These are phyloP conservation scores for Alces alces DNA, from an alignment of 2,113 vertebrate genomes.

Conservation along the genomic window DNA sequence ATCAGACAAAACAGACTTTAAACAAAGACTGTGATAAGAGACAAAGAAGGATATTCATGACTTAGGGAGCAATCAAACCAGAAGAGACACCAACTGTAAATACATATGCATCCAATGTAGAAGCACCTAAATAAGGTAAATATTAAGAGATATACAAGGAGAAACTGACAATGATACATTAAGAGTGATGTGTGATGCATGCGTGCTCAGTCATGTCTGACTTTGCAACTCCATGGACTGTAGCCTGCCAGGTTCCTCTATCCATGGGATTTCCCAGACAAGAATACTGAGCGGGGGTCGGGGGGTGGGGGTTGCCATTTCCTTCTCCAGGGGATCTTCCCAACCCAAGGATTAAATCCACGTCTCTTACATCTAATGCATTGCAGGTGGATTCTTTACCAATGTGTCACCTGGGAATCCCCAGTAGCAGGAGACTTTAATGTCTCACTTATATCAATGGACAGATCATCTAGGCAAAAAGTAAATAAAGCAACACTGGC, in stretches of 20 bases:
- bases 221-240: fast-evolving
- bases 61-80: fast-evolving
- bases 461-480: background rate
- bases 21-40: background rate
- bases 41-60: background rate
- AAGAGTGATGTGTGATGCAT: fast-evolving
- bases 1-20: background rate
- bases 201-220: fast-evolving
- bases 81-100: background rate
- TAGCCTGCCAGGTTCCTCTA: background rate
- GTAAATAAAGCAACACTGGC: background rate
- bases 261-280: background rate
- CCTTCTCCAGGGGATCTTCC: background rate
- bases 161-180: background rate
- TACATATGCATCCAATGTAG: fast-evolving
- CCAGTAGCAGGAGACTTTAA: background rate
- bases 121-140: background rate
- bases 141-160: background rate
- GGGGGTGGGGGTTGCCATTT: background rate
- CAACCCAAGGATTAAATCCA: background rate
- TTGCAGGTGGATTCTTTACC: background rate
- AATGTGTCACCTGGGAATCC: background rate
- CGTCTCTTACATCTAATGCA: background rate
- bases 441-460: background rate
- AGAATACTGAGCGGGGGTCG: background rate